Conservation (phyloP, 2,113 vertebrate species). For the Pseudolaguvia tuberculata region DNA sequence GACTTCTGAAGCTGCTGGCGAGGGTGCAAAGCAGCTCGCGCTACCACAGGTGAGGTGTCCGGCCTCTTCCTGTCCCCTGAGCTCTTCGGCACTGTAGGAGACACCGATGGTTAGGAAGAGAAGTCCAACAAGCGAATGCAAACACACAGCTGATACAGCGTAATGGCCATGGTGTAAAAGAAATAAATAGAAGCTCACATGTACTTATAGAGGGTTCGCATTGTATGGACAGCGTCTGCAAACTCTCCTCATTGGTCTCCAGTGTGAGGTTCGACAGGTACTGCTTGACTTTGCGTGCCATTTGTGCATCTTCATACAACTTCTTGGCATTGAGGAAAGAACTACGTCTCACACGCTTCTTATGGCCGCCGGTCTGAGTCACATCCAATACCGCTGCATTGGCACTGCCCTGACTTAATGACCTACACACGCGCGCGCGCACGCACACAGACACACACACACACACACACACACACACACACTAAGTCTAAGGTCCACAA, state of each 20-base stretch:
- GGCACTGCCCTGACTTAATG: constrained; percentile 92
- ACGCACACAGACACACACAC: constrained; percentile 11
- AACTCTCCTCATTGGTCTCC: constrained; percentile 92
- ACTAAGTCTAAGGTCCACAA: constrained; percentile 1
- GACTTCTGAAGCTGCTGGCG: constrained; percentile 75
- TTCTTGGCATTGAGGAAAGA: constrained; percentile 99
- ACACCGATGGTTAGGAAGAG: background rate
- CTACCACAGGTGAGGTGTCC: constrained; percentile 89
- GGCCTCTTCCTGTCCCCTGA: constrained; percentile 81
- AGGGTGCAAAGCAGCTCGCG: constrained; percentile 82
- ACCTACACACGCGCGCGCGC: constrained; percentile 65
- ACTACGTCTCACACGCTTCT: constrained; percentile 94
- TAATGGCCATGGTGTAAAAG: background rate
- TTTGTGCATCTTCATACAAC: constrained; percentile 96
- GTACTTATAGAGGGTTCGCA: constrained; percentile 93
- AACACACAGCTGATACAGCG: background rate
- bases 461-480: background rate
- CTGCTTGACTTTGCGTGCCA: constrained; percentile 95
- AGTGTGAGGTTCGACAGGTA: constrained; percentile 90
- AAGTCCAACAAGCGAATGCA: background rate
- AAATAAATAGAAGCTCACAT: constrained; percentile 65
- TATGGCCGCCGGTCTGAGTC: constrained; percentile 88
- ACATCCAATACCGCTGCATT: constrained; percentile 89
- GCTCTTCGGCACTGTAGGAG: constrained; percentile 83
- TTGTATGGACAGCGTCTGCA: constrained; percentile 87